These are phyloP conservation scores for Anhinga anhinga DNA, from an alignment of 2,113 vertebrate species.

Conservation along the genomic window DNA sequence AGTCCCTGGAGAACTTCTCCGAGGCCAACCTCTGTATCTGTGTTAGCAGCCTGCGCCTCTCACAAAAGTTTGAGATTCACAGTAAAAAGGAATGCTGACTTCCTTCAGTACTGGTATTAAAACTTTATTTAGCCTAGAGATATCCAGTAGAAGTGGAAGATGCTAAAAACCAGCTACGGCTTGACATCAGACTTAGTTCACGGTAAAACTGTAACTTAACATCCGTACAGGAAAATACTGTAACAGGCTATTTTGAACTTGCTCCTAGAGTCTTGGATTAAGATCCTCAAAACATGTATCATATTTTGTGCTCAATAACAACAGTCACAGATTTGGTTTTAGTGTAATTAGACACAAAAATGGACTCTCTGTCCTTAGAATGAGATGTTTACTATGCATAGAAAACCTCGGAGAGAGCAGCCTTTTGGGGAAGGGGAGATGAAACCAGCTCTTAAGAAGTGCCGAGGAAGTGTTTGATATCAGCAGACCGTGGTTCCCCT, in stretches of 20 bases:
- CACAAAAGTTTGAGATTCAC: neutral
- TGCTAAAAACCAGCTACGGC: neutral
- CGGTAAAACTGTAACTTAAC: neutral
- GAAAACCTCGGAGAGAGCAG: neutral
- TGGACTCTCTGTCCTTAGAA: neutral
- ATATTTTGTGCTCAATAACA: neutral
- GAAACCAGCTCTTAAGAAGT: neutral
- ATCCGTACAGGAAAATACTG: neutral
- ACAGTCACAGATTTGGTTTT: neutral
- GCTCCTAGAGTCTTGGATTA: neutral
- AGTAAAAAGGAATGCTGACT: neutral
- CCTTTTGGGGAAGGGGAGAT: neutral
- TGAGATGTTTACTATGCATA: fast-evolving
- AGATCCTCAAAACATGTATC: neutral
- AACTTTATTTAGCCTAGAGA: constrained; percentile 15
- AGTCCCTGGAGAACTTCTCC: neutral
- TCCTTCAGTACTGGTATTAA: neutral
- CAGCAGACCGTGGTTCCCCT: neutral
- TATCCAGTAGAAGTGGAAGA: neutral
- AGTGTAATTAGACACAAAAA: neutral
- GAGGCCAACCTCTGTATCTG: neutral
- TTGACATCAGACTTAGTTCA: neutral
- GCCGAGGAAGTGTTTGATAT: neutral
- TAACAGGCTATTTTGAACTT: neutral
- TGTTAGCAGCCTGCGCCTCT: neutral